Percentiles rank a stretch among this genome's conserved stretches.
Evolutionary conservation across 2,797 vertebrate species (phyloP).

Genomic region (Hemibagrus guttatus): DNA sequence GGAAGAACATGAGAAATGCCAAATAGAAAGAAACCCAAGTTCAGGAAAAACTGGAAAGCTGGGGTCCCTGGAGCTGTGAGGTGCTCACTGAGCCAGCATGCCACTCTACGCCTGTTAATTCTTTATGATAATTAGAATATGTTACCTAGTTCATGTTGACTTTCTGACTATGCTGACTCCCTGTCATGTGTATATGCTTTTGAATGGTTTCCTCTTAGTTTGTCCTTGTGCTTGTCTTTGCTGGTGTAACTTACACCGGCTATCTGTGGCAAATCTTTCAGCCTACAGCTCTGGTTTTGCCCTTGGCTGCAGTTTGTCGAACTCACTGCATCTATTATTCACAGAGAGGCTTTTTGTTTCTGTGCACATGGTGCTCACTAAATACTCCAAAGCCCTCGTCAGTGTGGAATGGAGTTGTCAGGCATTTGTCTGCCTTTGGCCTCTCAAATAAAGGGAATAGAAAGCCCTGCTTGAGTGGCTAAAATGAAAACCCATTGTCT

Average conservation of each 20-base stretch:
- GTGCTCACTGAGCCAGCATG: too few relatives aligned
- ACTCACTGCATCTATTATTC: constrained; percentile 69
- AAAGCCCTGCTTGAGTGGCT: constrained; percentile 34
- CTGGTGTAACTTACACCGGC: constrained; percentile 64
- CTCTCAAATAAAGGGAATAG: constrained; percentile 24
- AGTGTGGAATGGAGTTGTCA: constrained; percentile 44
- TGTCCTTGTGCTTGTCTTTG: constrained; percentile 63
- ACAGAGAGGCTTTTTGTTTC: constrained; percentile 57
- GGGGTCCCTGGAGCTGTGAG: not conserved
- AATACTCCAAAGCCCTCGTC: constrained; percentile 43
- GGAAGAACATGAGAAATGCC: not conserved
- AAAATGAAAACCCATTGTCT: constrained; percentile 41
- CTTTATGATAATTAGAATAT: constrained; percentile 16
- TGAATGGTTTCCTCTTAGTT: constrained; percentile 54
- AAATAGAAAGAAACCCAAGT: not conserved
- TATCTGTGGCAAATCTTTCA: constrained; percentile 68
- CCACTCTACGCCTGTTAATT: not conserved
- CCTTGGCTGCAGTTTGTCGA: constrained; percentile 51
- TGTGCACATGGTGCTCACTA: constrained; percentile 34
- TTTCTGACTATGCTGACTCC: constrained; percentile 9
- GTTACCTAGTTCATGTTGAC: not conserved
- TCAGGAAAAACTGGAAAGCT: not conserved
- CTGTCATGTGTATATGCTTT: constrained; percentile 20
- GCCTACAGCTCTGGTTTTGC: constrained; percentile 51
- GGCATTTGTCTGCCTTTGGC: constrained; percentile 40